A percentile compares a stretch with the other conserved stretches of the same genome.
Evolutionary conservation across 2,113 vertebrate species (phyloP).

Genomic region (Sporophila hypoxantha): DNA sequence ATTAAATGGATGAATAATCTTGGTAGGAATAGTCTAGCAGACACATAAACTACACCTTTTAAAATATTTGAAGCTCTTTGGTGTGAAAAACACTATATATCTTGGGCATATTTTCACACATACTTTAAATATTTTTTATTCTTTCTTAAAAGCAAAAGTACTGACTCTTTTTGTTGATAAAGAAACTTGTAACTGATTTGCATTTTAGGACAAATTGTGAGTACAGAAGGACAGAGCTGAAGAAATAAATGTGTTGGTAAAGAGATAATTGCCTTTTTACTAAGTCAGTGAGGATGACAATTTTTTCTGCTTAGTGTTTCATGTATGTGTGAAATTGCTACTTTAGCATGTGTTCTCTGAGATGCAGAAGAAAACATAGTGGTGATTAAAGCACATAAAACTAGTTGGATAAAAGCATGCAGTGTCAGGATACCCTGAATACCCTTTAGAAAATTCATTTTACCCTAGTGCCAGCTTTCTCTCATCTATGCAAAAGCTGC

Average conservation of each 20-base stretch:
- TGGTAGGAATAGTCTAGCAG: neutral
- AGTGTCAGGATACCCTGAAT: neutral
- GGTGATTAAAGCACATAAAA: neutral
- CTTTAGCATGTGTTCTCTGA: neutral
- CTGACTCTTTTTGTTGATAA: neutral
- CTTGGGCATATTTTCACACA: neutral
- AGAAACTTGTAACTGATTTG: neutral
- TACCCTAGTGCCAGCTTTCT: slow-evolving; percentile 31
- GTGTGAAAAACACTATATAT: neutral
- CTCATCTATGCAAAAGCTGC: slow-evolving; percentile 23
- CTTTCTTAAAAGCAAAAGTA: neutral
- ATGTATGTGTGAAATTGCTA: neutral
- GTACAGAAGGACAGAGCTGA: neutral
- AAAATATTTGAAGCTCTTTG: neutral
- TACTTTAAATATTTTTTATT: neutral
- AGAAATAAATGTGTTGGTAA: neutral
- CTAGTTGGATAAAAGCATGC: neutral
- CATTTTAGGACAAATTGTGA: neutral
- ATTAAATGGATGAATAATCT: neutral
- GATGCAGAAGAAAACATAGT: neutral
- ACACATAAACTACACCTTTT: neutral
- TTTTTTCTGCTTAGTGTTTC: neutral
- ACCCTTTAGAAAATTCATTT: slow-evolving; percentile 16
- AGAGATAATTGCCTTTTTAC: neutral
- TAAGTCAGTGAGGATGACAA: neutral